These are phyloP conservation scores for Galleria mellonella DNA, from an alignment of 1,140 invertebrate species.

Conservation along the genomic window DNA sequence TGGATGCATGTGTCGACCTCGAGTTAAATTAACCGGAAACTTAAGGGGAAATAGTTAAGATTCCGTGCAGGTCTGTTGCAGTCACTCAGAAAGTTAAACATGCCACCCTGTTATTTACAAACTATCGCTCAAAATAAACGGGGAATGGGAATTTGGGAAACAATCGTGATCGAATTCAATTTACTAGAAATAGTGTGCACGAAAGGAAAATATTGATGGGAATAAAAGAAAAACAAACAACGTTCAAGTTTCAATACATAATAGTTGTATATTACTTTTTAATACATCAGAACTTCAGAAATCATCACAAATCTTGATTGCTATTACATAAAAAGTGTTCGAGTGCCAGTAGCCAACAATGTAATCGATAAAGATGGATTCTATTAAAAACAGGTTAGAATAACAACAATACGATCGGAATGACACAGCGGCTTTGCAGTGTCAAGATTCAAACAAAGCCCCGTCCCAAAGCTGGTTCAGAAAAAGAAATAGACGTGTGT, in stretches of 20 bases:
- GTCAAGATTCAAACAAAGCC: conserved; percentile 24
- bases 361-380: conserved; percentile 44
- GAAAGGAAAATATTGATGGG: no score
- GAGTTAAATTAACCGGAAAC: conserved; percentile 61
- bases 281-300: no score
- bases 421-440: conserved; percentile 15
- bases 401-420: conserved; percentile 15
- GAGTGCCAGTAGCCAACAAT: conserved; percentile 40
- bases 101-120: conserved; percentile 14
- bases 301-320: no score
- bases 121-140: neutral
- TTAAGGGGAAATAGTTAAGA: conserved; percentile 51
- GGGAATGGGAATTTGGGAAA: neutral
- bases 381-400: conserved; percentile 34
- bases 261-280: no score
- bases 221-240: conserved; percentile 1
- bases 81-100: conserved; percentile 27
- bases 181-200: no score
- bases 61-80: conserved; percentile 36
- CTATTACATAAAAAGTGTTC: conserved; percentile 7
- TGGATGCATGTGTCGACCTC: conserved; percentile 32
- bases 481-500: conserved; percentile 22
- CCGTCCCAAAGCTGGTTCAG: conserved; percentile 8
- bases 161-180: neutral
- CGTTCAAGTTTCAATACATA: no score